Conservation (phyloP, 2,113 vertebrate species). For the Xiphophorus couchianus region DNA sequence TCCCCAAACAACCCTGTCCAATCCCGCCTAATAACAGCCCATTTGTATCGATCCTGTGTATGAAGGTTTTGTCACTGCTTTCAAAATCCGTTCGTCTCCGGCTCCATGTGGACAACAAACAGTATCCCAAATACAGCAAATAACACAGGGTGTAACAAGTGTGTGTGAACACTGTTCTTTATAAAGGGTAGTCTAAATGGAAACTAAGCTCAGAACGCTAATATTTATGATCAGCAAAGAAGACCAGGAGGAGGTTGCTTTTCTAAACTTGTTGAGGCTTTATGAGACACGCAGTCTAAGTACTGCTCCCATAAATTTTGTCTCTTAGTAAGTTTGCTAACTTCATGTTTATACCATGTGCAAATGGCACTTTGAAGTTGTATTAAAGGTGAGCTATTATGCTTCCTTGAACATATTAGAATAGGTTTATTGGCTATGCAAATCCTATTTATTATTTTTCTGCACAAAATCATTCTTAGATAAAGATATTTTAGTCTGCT, state of each 20-base stretch:
- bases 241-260: conserved; percentile 42
- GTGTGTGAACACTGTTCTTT: conserved; percentile 34
- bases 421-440: too few relatives aligned
- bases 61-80: conserved; percentile 37
- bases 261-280: conserved; percentile 40
- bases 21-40: conserved; percentile 37
- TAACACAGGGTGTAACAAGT: neutral
- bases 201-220: neutral
- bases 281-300: neutral
- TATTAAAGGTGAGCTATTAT: too few relatives aligned
- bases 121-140: conserved; percentile 10
- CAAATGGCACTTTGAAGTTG: too few relatives aligned
- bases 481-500: too few relatives aligned
- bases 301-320: too few relatives aligned
- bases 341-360: too few relatives aligned
- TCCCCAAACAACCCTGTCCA: conserved; percentile 45
- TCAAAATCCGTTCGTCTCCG: conserved; percentile 23
- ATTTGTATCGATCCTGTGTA: conserved; percentile 42
- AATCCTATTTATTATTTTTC: too few relatives aligned
- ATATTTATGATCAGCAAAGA: conserved; percentile 24
- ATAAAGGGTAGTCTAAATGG: conserved; percentile 9
- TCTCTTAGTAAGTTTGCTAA: too few relatives aligned
- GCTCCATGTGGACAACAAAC: conserved; percentile 23
- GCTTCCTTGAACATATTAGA: too few relatives aligned
- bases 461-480: too few relatives aligned